These are phyloP conservation scores for Euzophera pinguis DNA, from an alignment of 2,888 invertebrate genomes.

Conservation along the genomic window DNA sequence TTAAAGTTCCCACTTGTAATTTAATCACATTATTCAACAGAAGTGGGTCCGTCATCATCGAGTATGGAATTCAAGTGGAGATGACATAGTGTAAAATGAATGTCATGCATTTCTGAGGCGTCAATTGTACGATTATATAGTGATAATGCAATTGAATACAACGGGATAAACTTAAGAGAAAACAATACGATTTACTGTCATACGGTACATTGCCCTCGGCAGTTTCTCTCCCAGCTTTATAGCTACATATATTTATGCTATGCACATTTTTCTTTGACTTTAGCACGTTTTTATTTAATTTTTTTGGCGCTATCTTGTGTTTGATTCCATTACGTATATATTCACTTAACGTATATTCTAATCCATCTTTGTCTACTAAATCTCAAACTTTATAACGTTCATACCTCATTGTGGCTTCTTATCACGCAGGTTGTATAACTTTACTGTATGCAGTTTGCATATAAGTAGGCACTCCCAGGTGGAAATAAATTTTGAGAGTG, in stretches of 20 bases:
- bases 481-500: not conserved
- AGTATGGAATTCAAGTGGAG: not conserved
- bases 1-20: no score
- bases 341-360: not conserved
- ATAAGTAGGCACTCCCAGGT: not conserved
- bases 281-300: not conserved
- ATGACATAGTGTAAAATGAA: constrained; percentile 14
- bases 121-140: constrained; percentile 36
- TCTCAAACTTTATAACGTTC: not conserved
- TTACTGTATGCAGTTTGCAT: not conserved
- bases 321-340: not conserved
- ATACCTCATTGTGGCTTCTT: constrained; percentile 4
- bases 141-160: constrained; percentile 43
- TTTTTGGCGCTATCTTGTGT: no score
- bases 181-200: constrained; percentile 49
- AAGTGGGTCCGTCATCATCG: not conserved
- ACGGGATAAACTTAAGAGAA: constrained; percentile 43
- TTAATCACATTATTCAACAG: no score
- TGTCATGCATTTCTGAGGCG: constrained; percentile 23
- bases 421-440: not conserved
- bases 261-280: constrained; percentile 21
- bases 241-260: constrained; percentile 40
- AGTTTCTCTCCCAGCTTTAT: constrained; percentile 36
- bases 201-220: constrained; percentile 47
- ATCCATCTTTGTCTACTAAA: not conserved